Base-by-base conservation (phyloP, 2,888 invertebrate species). In the Brachynemurus nebulosus region DNA sequence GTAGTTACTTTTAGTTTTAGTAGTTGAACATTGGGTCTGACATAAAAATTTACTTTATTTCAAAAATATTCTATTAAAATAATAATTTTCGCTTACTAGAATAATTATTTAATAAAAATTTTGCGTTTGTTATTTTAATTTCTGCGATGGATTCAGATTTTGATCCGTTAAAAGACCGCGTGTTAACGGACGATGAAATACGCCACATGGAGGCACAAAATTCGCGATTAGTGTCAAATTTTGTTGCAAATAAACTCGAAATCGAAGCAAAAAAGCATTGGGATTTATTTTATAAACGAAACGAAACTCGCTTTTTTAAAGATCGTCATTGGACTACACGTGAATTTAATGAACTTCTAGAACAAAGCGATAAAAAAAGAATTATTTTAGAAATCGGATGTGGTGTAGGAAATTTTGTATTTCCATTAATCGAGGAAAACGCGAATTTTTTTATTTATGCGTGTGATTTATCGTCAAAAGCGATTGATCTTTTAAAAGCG, bases 401-500 rank as follows among this genome's bases (percentile, higher is more conserved):
- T 62, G 97, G 98, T 3, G 96, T 95, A 7, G 98, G 98, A 0
- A 98, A 98, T 67, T 85, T 97, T 61, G 71, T 97, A 38, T 96
- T 84, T 63, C 97, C 97, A 0, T 62, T 98, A 40, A 63, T 95
- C 0, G 80, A 86, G 57, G 89, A 88, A 55, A 78, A 81, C 1
- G 69, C 71, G 43, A 73, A 77, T 51, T 74, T 79, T 52, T 82
- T 78, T 59, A 73, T 85, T 51, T 82, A 85, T 63, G 90, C 90
- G 1, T 95, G 95, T 62, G 96, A 96, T 68, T 82, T 97, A 59
- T 93, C 95, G 0, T 80, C 85, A 41, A 78, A 86, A 66, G 96
- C 96, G 0, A 70, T 96, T 0, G 80, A 90, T 16, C 80, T 93
- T 55, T 81, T 93, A 0, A 85, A 83, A 65, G 61, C 70, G 21